A percentile compares a stretch with the other conserved stretches of the same genome.
Evolutionary conservation across 2,113 vertebrate species (phyloP).

Genomic region (Conger conger): DNA sequence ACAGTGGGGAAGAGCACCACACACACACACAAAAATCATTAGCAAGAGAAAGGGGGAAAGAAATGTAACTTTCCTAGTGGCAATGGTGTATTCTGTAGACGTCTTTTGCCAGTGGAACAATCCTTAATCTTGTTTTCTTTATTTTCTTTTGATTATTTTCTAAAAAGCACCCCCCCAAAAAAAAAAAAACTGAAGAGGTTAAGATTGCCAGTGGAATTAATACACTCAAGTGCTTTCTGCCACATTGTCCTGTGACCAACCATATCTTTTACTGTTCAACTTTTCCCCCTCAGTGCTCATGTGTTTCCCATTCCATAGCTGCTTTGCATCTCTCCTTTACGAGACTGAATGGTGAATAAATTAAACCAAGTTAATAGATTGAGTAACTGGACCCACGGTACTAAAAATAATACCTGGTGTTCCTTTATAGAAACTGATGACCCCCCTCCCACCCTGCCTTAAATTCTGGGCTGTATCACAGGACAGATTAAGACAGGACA

Average conservation of each 20-base stretch:
- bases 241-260: not conserved
- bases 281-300: not conserved
- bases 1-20: constrained; percentile 73
- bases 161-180: constrained; percentile 7
- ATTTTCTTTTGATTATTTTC: not conserved
- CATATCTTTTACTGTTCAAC: not conserved
- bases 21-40: constrained; percentile 64
- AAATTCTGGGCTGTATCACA: not conserved
- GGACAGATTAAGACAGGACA: not conserved
- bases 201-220: constrained; percentile 2
- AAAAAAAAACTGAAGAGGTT: constrained; percentile 12
- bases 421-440: not conserved
- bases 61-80: constrained; percentile 74
- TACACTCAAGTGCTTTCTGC: not conserved
- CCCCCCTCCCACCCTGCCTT: not conserved
- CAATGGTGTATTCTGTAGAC: constrained; percentile 70
- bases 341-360: not conserved
- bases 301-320: not conserved
- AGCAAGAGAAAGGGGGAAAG: constrained; percentile 62
- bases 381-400: not conserved
- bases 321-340: not conserved
- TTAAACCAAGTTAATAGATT: not conserved
- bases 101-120: constrained; percentile 35
- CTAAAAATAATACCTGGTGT: not conserved
- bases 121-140: constrained; percentile 30